Conservation (phyloP, 2,888 invertebrate genomes). For the Drosophila sordidula region DNA sequence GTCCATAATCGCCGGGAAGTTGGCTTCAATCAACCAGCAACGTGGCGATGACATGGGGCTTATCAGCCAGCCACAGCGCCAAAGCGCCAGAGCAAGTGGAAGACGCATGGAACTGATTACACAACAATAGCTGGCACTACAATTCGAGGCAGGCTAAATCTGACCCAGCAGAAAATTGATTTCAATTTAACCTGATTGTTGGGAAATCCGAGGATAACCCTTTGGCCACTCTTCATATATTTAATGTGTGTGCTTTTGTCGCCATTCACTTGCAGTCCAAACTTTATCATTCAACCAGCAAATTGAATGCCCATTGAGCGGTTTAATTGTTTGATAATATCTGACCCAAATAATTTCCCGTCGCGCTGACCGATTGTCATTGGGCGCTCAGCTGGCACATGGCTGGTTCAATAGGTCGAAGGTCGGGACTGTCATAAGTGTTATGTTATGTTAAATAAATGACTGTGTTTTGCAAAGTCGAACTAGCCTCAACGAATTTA, state of each 20-base stretch:
- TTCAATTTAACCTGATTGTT: too few relatives aligned
- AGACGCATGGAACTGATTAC: slow-evolving; percentile 44
- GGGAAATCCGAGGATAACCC: slow-evolving; percentile 22
- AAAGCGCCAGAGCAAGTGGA: slow-evolving; percentile 18
- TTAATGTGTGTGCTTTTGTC: not conserved
- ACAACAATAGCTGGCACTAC: slow-evolving; percentile 54
- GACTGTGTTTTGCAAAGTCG: slow-evolving; percentile 7
- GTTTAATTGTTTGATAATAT: slow-evolving; percentile 44
- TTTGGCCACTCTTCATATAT: slow-evolving; percentile 12
- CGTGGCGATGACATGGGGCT: slow-evolving; percentile 46
- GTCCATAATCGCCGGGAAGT: slow-evolving; percentile 42
- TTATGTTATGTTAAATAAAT: not conserved
- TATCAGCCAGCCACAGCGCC: slow-evolving; percentile 33
- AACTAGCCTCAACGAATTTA: slow-evolving; percentile 23
- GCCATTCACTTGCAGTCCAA: not conserved
- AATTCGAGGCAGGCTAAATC: slow-evolving; percentile 42
- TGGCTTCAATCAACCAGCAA: slow-evolving; percentile 44
- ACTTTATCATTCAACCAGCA: slow-evolving; percentile 1
- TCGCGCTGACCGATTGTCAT: slow-evolving; percentile 18
- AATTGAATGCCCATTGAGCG: slow-evolving; percentile 40
- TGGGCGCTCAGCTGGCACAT: slow-evolving; percentile 24
- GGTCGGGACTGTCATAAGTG: slow-evolving; percentile 11
- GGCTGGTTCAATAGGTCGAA: slow-evolving; percentile 1
- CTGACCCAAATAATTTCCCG: slow-evolving; percentile 43
- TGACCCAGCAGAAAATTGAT: slow-evolving; percentile 2